phyloP scores from a whole-genome alignment of 2,888 invertebrate species.

The Drosophila crucigera region DNA sequence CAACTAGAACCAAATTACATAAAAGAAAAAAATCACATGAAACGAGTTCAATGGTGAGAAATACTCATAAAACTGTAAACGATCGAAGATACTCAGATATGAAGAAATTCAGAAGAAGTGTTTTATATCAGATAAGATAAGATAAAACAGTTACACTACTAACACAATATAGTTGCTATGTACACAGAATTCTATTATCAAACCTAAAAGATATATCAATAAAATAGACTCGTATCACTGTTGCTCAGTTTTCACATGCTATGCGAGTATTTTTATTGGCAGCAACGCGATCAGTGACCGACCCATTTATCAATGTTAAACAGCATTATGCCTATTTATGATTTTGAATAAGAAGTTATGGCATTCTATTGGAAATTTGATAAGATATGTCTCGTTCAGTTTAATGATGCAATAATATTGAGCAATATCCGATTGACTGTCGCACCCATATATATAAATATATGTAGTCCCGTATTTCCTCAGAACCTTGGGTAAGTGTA shows the following conservation, averaged over 20 bases:
- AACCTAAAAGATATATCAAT: not conserved
- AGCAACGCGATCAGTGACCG: conserved; percentile 10
- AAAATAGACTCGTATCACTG: not conserved
- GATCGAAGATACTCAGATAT: conserved; percentile 17
- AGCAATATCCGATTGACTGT: conserved; percentile 27
- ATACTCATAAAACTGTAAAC: conserved; percentile 3
- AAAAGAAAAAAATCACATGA: not conserved
- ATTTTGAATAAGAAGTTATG: conserved; percentile 8
- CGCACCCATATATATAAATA: conserved; percentile 40
- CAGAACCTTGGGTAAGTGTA: conserved; percentile 25
- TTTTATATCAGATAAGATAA: conserved; percentile 20
- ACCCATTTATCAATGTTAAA: conserved; percentile 17
- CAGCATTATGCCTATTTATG: conserved; percentile 12
- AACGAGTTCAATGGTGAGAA: conserved; percentile 5
- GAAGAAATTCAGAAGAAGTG: conserved; percentile 4
- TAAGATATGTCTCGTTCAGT: conserved; percentile 24
- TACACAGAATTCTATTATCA: not conserved
- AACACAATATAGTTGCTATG: conserved; percentile 8
- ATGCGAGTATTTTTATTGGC: not conserved
- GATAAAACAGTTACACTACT: conserved; percentile 2
- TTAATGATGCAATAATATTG: conserved; percentile 28
- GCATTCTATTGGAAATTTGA: conserved; percentile 13
- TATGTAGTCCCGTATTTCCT: conserved; percentile 14
- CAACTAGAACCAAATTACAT: not conserved
- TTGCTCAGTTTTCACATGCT: not conserved